Evolutionary conservation across 1,140 invertebrate species (phyloP).

Genomic region (Ridgeia piscesae): DNA sequence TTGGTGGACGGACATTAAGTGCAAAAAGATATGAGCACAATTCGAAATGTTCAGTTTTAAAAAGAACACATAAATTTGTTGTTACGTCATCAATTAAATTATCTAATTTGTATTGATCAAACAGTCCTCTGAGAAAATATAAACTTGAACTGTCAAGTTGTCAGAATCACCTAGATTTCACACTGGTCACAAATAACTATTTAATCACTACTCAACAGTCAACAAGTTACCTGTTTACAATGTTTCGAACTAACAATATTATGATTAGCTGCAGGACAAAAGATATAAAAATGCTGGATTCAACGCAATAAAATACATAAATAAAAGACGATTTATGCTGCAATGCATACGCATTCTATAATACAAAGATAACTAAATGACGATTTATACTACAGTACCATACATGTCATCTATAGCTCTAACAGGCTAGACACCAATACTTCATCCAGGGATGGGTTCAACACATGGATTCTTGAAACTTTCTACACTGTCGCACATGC

Average conservation of each 20-base stretch:
- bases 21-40: background rate
- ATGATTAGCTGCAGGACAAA: slow-evolving; percentile 10
- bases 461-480: background rate
- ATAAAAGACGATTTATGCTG: background rate
- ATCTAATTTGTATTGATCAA: background rate
- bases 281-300: slow-evolving; percentile 12
- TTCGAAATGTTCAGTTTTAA: background rate
- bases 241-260: background rate
- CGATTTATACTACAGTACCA: background rate
- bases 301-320: background rate
- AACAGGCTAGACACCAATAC: background rate
- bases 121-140: background rate
- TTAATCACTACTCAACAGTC: background rate
- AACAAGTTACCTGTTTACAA: background rate
- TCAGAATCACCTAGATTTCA: background rate
- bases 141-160: background rate
- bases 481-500: background rate
- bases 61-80: background rate
- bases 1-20: too few species aligned
- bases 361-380: background rate
- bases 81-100: background rate
- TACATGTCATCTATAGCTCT: background rate
- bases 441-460: background rate
- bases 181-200: background rate
- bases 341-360: background rate